Evolutionary conservation across 1,140 invertebrate species (phyloP), one percentile per base, ranked within the genome.

Genomic region (Zaprionus lachaisei): DNA sequence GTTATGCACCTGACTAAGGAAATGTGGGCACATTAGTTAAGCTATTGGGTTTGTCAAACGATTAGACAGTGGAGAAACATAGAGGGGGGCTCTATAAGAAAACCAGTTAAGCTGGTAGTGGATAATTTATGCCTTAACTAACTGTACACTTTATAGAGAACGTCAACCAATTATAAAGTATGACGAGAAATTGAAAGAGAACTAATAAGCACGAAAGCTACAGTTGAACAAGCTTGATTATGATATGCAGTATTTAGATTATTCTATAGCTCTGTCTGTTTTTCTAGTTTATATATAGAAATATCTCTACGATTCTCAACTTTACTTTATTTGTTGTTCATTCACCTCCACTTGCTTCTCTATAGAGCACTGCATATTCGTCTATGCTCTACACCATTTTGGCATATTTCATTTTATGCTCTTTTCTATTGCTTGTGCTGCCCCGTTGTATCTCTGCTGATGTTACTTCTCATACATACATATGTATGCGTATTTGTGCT

Each of bases 401-500:
- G 17, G 24, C 38, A 54, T 38, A 54, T 66, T 44, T 41, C 38
- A 37, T 55, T 67, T 72, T 72, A 64, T 75, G 24, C 31, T 22
- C 15, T 57, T 41, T 71, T 75, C 41, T 68, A 70, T 75, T 70
- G 58, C 28, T 24, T 61, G 9, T 28, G n/a, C 20, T 20, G 17
- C 4, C 44, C 4, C 34, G 47, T 49, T 62, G 17, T 65, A 28
- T 68, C 51, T 56, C 20, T 44, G 57, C 49, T 55, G 37, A 38
- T 56, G 34, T 22, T 34, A 38, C 38, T 22, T 22, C 37, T 71
- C 44, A 24, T 55, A 28, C 60, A 71, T 26, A 28, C 60, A 71
- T 26, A 28, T 55, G 54, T 51, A 51, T 51, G 47, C 47, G 47
- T 51, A 51, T 24, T 24, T 26, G n/a, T 58, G 38, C 38, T 54